Evolutionary conservation across 2,113 vertebrate species (phyloP), one percentile per base, ranked within the genome.

Genomic region (Setophaga kirtlandii): DNA sequence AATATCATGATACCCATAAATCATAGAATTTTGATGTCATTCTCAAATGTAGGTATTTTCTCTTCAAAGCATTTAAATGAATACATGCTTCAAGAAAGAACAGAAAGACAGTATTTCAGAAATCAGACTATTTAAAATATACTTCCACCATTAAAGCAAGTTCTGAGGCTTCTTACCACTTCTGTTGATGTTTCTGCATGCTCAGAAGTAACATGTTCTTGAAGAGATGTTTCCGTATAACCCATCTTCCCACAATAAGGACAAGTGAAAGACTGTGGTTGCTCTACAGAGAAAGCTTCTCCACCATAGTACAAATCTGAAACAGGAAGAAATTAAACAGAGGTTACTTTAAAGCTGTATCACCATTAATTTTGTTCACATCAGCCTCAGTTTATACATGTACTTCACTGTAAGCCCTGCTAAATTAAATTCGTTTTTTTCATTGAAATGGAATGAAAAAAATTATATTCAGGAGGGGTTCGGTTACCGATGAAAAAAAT

Each of bases 231-330:
- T 93, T 95, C 91, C 7, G 91, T 93, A 69, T 89, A 93, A 83
- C 88, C 88, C 99, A 99, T 99, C 97, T 99, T 99, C 49, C 99
- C 99, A 98, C 99, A 99, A 98, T 99, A 99, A 97, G 99, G 99
- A 99, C 99, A 99, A 94, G 99, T 99, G 90, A 99, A 99, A 12
- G 99, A 99, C 97, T 99, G 99, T 78, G 99, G 99, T 94, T 99
- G 99, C 95, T 99, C 99, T 98, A 99, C 98, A 96, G 99, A 99
- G 97, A 99, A 99, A 71, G 99, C 99, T 98, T 99, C 99, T 86
- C 99, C 99, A 97, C 99, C 99, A 98, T 99, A 99, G 98, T 99
- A 99, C 98, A 99, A 98, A 98, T 99, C 99, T 99, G 98, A 71
- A 90, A 96, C 77, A 96, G 70, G 64, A 92, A 97, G 20, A 24